Conservation (phyloP, 2,113 vertebrate species). For the Xenus cinereus region DNA sequence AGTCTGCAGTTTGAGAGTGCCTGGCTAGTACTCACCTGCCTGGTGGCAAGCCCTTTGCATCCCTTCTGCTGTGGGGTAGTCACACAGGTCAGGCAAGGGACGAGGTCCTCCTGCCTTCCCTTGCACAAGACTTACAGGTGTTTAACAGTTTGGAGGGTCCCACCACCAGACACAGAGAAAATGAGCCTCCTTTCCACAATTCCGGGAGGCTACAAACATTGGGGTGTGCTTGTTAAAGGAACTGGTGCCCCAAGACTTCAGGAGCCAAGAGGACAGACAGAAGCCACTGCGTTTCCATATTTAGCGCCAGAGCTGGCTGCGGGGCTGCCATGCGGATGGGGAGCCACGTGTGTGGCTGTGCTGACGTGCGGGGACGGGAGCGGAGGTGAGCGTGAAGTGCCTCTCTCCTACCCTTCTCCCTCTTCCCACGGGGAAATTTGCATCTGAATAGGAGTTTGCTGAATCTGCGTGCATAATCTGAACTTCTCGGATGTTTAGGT, state of each 20-base stretch:
- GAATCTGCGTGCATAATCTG: background rate
- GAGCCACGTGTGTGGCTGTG: rapidly evolving
- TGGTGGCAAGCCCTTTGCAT: background rate
- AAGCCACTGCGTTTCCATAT: background rate
- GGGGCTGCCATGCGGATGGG: rapidly evolving
- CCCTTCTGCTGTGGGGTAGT: background rate
- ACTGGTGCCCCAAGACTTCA: background rate
- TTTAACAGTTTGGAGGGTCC: background rate
- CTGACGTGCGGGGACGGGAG: background rate
- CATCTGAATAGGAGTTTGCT: background rate
- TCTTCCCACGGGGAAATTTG: background rate
- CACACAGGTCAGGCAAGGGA: background rate
- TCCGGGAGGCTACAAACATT: background rate
- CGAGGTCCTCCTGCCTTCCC: background rate
- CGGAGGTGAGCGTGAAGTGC: background rate
- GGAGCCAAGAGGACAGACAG: background rate
- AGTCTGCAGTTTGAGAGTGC: background rate
- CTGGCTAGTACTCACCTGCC: background rate
- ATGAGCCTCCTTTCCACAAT: background rate
- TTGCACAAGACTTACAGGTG: background rate
- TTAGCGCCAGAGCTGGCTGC: background rate
- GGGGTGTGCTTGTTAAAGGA: background rate
- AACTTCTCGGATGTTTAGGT: background rate
- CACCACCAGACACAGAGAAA: background rate
- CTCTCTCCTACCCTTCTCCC: background rate